Percentiles rank a stretch among this genome's conserved stretches.
Evolutionary conservation across 2,888 invertebrate species (phyloP).

Genomic region (Perdita meconis): DNA sequence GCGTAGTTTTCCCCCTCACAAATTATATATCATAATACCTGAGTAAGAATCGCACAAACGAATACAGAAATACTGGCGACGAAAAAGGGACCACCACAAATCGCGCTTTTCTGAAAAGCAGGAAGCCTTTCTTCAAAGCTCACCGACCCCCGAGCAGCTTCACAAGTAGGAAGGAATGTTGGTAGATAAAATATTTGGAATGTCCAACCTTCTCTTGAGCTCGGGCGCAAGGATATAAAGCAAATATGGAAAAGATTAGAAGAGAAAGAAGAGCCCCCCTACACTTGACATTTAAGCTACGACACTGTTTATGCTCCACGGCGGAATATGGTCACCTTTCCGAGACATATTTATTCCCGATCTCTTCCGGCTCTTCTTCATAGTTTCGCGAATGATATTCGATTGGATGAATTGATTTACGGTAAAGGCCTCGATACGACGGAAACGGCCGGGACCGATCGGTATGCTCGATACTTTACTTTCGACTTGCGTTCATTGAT

Average conservation of each 20-base stretch:
- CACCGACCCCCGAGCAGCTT: too few relatives aligned
- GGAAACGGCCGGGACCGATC: constrained; percentile 23
- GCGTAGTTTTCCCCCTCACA: too few relatives aligned
- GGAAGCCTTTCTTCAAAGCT: too few relatives aligned
- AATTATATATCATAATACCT: too few relatives aligned
- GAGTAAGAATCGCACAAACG: too few relatives aligned
- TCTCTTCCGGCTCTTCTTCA: constrained; percentile 9
- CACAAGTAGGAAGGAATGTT: too few relatives aligned
- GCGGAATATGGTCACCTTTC: constrained; percentile 19
- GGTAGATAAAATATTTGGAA: neutral
- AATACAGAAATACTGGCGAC: too few relatives aligned
- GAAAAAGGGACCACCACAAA: too few relatives aligned
- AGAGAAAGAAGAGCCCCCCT: neutral
- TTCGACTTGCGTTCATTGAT: constrained; percentile 37
- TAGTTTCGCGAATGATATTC: constrained; percentile 43
- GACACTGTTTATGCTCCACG: neutral
- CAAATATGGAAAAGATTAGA: constrained; percentile 13
- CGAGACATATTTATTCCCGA: constrained; percentile 44
- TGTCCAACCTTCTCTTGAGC: neutral
- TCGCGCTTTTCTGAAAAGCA: too few relatives aligned
- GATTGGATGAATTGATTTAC: constrained; percentile 40
- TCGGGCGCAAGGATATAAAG: constrained; percentile 2
- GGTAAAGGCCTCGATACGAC: constrained; percentile 45
- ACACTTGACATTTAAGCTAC: constrained; percentile 32
- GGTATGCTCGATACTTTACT: constrained; percentile 39